A percentile compares a stretch with the other conserved stretches of the same genome.
These are phyloP conservation scores for Leptodactylus fuscus DNA, from an alignment of 2,113 vertebrate genomes.

Conservation along the genomic window DNA sequence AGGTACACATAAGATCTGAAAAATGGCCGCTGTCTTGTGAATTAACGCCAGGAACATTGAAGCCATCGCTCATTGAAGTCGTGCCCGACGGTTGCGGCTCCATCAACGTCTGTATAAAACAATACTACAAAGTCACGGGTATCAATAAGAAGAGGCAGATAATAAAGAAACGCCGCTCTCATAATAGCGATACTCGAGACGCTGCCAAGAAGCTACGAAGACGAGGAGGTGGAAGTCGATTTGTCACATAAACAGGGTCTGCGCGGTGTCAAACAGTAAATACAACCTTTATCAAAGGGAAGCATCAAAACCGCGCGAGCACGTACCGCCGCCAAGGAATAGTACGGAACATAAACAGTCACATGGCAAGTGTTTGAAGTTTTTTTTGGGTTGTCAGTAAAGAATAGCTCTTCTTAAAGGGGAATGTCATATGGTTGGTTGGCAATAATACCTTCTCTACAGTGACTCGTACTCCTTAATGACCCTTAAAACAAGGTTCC, in stretches of 20 bases:
- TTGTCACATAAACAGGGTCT: background rate
- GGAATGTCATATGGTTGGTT: no score
- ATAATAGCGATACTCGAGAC: background rate
- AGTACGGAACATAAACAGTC: background rate
- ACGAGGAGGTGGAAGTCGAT: background rate
- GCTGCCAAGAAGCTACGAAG: conserved; percentile 10
- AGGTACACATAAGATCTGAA: background rate
- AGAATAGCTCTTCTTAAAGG: background rate
- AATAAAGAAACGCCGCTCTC: background rate
- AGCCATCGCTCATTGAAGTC: conserved; percentile 17
- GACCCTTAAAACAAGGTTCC: no score
- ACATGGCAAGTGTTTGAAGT: background rate
- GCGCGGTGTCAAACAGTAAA: background rate
- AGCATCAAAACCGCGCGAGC: background rate
- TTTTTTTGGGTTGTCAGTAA: background rate
- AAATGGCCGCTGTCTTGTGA: conserved; percentile 10
- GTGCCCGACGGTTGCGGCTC: conserved; percentile 1
- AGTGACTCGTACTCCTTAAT: no score
- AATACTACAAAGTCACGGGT: background rate
- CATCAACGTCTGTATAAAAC: background rate
- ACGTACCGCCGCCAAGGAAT: background rate
- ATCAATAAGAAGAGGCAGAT: conserved; percentile 16
- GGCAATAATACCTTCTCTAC: no score
- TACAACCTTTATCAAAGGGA: conserved; percentile 12
- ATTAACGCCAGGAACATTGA: conserved; percentile 31